Percentiles rank a stretch among this genome's conserved stretches.
These are phyloP conservation scores for Drosophila prolongata DNA, from an alignment of 2,888 invertebrate genomes.

Conservation along the genomic window DNA sequence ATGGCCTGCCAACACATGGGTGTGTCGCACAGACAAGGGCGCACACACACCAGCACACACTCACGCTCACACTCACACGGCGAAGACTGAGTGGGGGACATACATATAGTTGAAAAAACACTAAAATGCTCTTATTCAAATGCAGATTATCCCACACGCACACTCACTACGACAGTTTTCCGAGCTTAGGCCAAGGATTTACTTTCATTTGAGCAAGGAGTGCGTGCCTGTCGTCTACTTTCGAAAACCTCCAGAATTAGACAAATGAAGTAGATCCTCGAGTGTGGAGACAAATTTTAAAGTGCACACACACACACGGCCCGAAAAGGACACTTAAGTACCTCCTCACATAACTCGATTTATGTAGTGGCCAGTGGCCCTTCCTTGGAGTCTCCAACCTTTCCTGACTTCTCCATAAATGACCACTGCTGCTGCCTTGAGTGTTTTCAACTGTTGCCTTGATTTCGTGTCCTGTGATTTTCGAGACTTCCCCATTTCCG, in stretches of 20 bases:
- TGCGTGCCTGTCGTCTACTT: slow-evolving; percentile 50
- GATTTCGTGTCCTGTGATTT: slow-evolving; percentile 17
- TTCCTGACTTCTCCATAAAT: slow-evolving; percentile 23
- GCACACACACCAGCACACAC: slow-evolving; percentile 5
- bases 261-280: slow-evolving; percentile 78
- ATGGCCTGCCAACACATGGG: slow-evolving; percentile 64
- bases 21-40: slow-evolving; percentile 37
- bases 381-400: slow-evolving; percentile 8
- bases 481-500: not conserved
- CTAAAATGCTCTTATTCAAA: slow-evolving; percentile 80
- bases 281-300: slow-evolving; percentile 56
- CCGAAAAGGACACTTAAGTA: slow-evolving; percentile 68
- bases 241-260: slow-evolving; percentile 62
- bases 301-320: slow-evolving; percentile 35
- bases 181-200: slow-evolving; percentile 75
- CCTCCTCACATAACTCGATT: slow-evolving; percentile 74
- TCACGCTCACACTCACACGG: slow-evolving; percentile 4
- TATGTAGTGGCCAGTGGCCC: slow-evolving; percentile 41
- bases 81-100: slow-evolving; percentile 27
- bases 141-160: slow-evolving; percentile 72
- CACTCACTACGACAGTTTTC: slow-evolving; percentile 41
- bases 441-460: slow-evolving; percentile 38
- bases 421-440: slow-evolving; percentile 15
- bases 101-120: slow-evolving; percentile 66
- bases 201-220: slow-evolving; percentile 69